Evolutionary conservation across 2,888 invertebrate species (phyloP).

Genomic region (Geotrupes spiniger): DNA sequence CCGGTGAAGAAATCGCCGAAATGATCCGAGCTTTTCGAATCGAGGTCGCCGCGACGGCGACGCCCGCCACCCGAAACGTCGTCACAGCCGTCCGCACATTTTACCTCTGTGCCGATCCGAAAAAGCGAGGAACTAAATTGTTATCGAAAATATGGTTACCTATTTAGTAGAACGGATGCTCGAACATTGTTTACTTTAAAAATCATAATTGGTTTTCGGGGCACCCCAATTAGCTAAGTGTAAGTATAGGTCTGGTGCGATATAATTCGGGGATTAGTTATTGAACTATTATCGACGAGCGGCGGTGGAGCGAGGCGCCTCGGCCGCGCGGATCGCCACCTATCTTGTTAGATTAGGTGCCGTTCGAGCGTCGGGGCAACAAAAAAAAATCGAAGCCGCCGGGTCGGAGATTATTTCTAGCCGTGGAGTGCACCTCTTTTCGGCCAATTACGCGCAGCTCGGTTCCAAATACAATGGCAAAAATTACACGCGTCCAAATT

Average conservation of each 20-base stretch:
- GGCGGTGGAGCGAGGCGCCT: constrained; percentile 43
- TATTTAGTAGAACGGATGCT: constrained; percentile 36
- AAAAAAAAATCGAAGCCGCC: no score
- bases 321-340: constrained; percentile 25
- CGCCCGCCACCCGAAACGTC: no score
- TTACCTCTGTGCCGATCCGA: constrained; percentile 6
- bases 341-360: constrained; percentile 6
- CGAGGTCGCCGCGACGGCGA: no score
- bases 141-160: constrained; percentile 27
- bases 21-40: no score
- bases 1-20: no score
- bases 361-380: no score
- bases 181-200: constrained; percentile 45
- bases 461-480: no score
- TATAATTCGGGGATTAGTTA: constrained; percentile 47
- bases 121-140: constrained; percentile 18
- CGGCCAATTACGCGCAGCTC: no score
- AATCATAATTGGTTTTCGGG: constrained; percentile 47
- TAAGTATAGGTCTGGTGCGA: constrained; percentile 46
- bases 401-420: no score
- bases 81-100: no score
- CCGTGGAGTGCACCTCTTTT: no score
- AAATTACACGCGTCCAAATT: no score
- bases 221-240: constrained; percentile 48
- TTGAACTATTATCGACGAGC: constrained; percentile 47